Base-by-base conservation (phyloP, 2,888 invertebrate species). In the Cylloceria caligata region DNA sequence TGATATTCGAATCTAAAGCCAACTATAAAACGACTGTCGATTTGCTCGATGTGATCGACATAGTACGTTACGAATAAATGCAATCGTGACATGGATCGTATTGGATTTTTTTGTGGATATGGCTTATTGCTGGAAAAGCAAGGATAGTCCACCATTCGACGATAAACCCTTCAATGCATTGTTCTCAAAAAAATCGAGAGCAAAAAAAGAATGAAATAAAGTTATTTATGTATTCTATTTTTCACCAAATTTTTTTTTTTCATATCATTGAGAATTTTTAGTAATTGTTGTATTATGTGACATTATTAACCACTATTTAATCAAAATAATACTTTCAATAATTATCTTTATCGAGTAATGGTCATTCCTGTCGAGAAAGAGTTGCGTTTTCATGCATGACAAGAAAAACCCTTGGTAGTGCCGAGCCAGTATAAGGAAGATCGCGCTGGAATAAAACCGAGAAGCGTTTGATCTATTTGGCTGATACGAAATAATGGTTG, bases 31-130 rank as follows among this genome's bases (percentile, higher is more conserved):
- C 2, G 49, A 52, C 49, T 24, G 49, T 52, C 49, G 49, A 52
- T 75, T 55, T 67, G 36, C 47, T 45, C 24, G 27, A n/a, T 36
- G 34, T 67, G 30, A 39, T 52, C 34, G 34, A 68, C 60, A 45
- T 24, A 52, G 34, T 52, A 52, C 49, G 36, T 52, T 21, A 52
- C 19, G 34, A 60, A 60, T 60, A 9, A 60, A 16, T 36, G 42
- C 42, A 30, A 57, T 57, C 42, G 42, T 19, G 69, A 57, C 69
- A 71, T 71, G 69, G 55, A 71, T 55, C 62, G 73, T 73, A 49
- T 75, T 67, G 75, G 42, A 65, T 67, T 52, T 64, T 79, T 60
- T 72, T 76, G 30, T 72, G 69, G 39, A 27, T 73, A 62, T 81
- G 72, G 52, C n/a, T 71, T 52, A 49, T 16, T 64, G 74, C 75